Base-by-base conservation (phyloP, 2,113 vertebrate genomes). In the Euleptes europaea region DNA sequence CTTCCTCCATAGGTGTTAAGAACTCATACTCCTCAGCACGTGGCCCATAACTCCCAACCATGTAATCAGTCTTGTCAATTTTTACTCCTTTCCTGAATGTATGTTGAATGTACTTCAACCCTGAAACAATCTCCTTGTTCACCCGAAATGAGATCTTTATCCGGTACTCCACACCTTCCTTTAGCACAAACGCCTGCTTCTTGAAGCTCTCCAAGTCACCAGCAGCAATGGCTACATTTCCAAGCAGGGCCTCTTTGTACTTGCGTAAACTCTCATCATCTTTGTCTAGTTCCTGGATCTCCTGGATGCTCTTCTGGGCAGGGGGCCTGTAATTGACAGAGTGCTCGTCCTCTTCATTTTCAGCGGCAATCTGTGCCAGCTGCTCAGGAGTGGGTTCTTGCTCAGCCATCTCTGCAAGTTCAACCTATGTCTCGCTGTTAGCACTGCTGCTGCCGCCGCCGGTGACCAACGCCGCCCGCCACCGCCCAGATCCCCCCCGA, bases 21-120 rank as follows among this genome's bases (percentile, higher is more conserved):
- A 98, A 99, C 92, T 99, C 98, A 0, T 99, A 98, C 54, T 98
- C 98, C 66, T 91, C 86, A 0, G 96, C 95, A 21, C 97, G 96
- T 1, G 99, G 98, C 26, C 98, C 98, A 0, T 99, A 99, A 96
- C 99, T 99, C 85, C 99, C 99, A 60, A 99, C 99, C 98, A 99
- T 99, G 95, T 99, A 99, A 40, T 97, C 97, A 0, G 98, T 95
- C 95, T 98, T 98, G 95, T 99, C 98, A 75, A 99, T 96, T 93
- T 95, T 98, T 12, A 99, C 95, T 2, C 96, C 96, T 97, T 98
- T 98, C 95, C 98, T 97, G 93, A 90, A 97, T 0, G 97, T 97
- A 78, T 97, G 94, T 90, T 99, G 99, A 38, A 93, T 94, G 83
- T 99, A 99, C 95, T 98, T 99, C 96, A 99, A 92, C 80, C 99